These are phyloP conservation scores for Leucophenga montana DNA, from an alignment of 2,888 invertebrate genomes.

Conservation along the genomic window DNA sequence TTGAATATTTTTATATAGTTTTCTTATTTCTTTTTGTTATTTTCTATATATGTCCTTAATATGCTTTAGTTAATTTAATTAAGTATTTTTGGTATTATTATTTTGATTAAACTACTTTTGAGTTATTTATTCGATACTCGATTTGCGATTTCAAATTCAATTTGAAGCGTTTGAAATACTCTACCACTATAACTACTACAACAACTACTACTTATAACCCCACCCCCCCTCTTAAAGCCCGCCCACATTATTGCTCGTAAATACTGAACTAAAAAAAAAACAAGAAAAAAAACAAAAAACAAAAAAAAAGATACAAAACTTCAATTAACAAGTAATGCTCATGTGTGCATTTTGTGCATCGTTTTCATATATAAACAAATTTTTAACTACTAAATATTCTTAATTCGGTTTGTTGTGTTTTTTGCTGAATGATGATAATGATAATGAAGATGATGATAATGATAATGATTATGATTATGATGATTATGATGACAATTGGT, in stretches of 20 bases:
- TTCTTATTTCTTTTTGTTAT: neutral
- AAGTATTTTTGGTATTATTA: neutral
- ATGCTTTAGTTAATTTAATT: neutral
- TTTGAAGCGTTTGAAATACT: no score
- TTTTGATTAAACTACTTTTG: neutral
- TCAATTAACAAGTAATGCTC: constrained; percentile 12
- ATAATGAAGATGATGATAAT: no score
- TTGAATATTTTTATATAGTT: neutral
- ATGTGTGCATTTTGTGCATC: constrained; percentile 63
- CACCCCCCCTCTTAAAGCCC: neutral
- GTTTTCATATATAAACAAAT: constrained; percentile 29
- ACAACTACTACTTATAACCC: neutral
- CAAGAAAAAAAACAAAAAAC: constrained; percentile 34
- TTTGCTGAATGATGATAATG: constrained; percentile 1
- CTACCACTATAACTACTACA: no score
- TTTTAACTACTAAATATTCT: neutral
- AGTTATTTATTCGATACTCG: neutral
- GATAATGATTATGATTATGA: no score
- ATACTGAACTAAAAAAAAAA: constrained; percentile 25
- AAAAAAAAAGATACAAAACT: neutral
- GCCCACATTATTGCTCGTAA: constrained; percentile 12
- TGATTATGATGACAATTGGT: constrained; percentile 15
- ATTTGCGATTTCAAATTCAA: no score
- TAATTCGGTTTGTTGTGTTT: constrained; percentile 22
- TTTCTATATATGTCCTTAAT: neutral